Conservation (phyloP, 2,888 invertebrate genomes). For the Gandaritis pyraliata region DNA sequence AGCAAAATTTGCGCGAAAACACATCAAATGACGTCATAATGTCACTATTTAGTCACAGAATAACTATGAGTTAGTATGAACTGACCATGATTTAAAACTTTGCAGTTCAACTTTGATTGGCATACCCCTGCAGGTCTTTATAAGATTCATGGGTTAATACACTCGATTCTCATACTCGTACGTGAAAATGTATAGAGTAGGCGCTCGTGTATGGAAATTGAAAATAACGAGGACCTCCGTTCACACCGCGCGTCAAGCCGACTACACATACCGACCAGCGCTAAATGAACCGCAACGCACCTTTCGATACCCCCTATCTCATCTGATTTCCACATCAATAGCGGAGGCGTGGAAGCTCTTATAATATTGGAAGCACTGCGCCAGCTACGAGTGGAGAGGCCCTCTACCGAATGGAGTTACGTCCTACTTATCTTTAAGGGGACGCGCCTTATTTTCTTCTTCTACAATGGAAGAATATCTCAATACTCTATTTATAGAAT, state of each 20-base stretch:
- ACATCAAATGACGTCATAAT: no score
- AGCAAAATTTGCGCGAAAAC: no score
- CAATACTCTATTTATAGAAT: slow-evolving; percentile 66
- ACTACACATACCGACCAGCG: slow-evolving; percentile 69
- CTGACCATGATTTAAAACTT: no score
- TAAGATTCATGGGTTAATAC: slow-evolving; percentile 81
- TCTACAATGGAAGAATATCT: slow-evolving; percentile 68
- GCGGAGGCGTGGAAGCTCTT: slow-evolving; percentile 64
- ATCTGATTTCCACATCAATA: slow-evolving; percentile 64
- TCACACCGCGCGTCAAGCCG: slow-evolving; percentile 79
- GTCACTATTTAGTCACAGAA: no score
- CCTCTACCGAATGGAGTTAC: slow-evolving; percentile 83
- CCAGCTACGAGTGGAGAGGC: slow-evolving; percentile 75
- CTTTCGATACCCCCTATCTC: slow-evolving; percentile 67
- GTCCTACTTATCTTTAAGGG: slow-evolving; percentile 82
- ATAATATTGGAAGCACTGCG: slow-evolving; percentile 69
- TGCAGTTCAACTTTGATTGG: no score
- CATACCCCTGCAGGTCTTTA: no score
- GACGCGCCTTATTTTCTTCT: slow-evolving; percentile 80
- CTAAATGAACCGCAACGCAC: slow-evolving; percentile 65
- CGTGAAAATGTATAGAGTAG: slow-evolving; percentile 74
- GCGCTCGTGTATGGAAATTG: slow-evolving; percentile 82
- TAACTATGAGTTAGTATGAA: no score
- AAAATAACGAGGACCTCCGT: slow-evolving; percentile 82
- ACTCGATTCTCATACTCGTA: slow-evolving; percentile 71